Base-by-base conservation (phyloP, 2,888 invertebrate species). In the Chloroclysta siterata region DNA sequence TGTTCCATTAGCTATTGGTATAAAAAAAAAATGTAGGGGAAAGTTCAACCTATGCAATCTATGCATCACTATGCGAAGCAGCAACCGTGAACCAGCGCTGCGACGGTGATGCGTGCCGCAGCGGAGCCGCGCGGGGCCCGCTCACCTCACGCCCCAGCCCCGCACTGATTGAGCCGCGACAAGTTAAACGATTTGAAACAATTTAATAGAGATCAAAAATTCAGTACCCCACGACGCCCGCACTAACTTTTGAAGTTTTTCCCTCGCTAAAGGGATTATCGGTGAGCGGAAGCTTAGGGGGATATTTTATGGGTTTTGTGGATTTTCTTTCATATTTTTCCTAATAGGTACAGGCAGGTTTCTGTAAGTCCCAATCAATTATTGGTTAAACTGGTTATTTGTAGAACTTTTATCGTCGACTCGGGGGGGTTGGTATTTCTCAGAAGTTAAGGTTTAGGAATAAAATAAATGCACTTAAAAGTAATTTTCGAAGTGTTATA, bases 171-270 rank as follows among this genome's bases (percentile, higher is more conserved):
- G 92, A 91, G 90, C 89, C 89, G 93, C 93, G 93, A 92, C 93
- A 93, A 93, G 93, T 93, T 93, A 92, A 93, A 93, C 93, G 86
- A 93, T 93, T 93, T 93, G 93, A 93, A 93, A 93, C 93, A 93
- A 93, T 93, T 93, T 93, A 93, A 93, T 93, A 93, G 91, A 93
- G 93, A 93, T 93, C 93, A 93, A 93, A 92, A 92, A 93, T 91
- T 89, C 85, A 81, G 82, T 76, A 81, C 89, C 91, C 89, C 85
- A 85, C 84, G 63, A 75, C 83, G 83, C 90, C 88, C 89, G 89
- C 89, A 90, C 92, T 90, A 93, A 93, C 93, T 92, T 93, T 93
- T 93, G 93, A 93, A 93, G 93, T 91, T 92, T 90, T 92, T 91
- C 89, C 91, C 93, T 85, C 88, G 84, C 87, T 91, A 92, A 93